phyloP scores from a whole-genome alignment of 2,888 invertebrate species.

The Ophraella communa region DNA sequence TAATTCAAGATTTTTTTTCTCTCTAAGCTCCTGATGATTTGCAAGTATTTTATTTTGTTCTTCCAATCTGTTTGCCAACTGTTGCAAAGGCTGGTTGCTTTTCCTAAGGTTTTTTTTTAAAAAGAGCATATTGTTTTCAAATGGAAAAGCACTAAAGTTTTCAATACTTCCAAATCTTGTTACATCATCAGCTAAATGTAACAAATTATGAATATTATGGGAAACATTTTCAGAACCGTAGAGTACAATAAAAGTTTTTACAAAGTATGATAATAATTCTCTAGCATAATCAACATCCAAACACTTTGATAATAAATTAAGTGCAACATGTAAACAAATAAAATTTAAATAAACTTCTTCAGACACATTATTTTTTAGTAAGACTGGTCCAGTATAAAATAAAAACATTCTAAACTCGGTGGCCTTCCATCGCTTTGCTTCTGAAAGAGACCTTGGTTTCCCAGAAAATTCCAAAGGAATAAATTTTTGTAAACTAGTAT shows the following conservation, averaged over 20 bases:
- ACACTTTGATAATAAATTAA: not conserved
- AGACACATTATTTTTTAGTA: not conserved
- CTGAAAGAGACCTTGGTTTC: conserved; percentile 13
- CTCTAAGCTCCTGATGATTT: not conserved
- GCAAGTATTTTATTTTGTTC: not conserved
- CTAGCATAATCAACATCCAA: not conserved
- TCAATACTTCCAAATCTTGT: too few species aligned
- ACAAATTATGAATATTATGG: too few species aligned
- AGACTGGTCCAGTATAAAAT: conserved; percentile 12
- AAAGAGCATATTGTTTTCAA: too few species aligned
- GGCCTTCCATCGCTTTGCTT: conserved; percentile 17
- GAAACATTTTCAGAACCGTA: not conserved
- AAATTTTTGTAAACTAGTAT: not conserved
- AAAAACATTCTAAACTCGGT: conserved; percentile 17
- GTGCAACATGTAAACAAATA: not conserved
- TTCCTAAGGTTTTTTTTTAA: too few species aligned
- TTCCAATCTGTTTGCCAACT: not conserved
- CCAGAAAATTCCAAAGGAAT: conserved; percentile 17
- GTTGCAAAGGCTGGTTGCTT: not conserved
- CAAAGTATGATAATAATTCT: not conserved
- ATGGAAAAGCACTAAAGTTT: too few species aligned
- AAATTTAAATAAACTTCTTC: not conserved
- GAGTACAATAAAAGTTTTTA: not conserved
- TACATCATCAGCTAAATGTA: too few species aligned
- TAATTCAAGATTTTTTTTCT: not conserved